phyloP scores from a whole-genome alignment of 2,113 vertebrate genomes.

The Narcine bancroftii region DNA sequence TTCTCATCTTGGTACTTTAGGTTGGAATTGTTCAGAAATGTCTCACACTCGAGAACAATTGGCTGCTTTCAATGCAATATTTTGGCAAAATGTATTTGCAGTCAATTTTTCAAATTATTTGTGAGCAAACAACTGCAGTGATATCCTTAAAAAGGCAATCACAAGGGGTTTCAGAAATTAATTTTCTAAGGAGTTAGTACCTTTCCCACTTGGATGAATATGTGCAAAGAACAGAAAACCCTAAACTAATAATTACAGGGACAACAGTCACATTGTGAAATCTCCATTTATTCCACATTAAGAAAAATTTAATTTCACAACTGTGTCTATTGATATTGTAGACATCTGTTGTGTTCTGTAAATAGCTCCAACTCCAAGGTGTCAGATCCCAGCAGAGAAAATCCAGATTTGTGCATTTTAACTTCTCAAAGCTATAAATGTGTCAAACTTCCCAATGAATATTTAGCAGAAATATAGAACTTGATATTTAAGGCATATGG shows the following conservation, averaged over 20 bases:
- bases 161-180: constrained; percentile 10
- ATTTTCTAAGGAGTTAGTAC: not conserved
- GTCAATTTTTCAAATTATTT: constrained; percentile 16
- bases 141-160: not conserved
- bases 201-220: not conserved
- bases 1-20: not conserved
- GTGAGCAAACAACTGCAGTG: constrained; percentile 9
- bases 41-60: not conserved
- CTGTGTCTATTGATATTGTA: constrained; percentile 8
- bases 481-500: not conserved
- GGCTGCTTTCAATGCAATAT: constrained; percentile 6
- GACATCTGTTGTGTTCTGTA: constrained; percentile 30
- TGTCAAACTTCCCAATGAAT: not conserved
- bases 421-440: not conserved
- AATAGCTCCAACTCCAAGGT: constrained; percentile 15
- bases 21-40: not conserved
- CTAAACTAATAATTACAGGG: constrained; percentile 18
- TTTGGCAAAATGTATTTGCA: constrained; percentile 15
- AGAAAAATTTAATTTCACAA: constrained; percentile 30
- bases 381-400: not conserved
- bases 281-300: constrained; percentile 30
- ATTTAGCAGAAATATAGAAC: not conserved
- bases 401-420: constrained; percentile 24
- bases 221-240: constrained; percentile 28
- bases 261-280: constrained; percentile 28